Percentiles rank a stretch among this genome's conserved stretches.
Conservation (phyloP, 2,797 vertebrate genomes). For the Neopelma chrysocephalum region DNA sequence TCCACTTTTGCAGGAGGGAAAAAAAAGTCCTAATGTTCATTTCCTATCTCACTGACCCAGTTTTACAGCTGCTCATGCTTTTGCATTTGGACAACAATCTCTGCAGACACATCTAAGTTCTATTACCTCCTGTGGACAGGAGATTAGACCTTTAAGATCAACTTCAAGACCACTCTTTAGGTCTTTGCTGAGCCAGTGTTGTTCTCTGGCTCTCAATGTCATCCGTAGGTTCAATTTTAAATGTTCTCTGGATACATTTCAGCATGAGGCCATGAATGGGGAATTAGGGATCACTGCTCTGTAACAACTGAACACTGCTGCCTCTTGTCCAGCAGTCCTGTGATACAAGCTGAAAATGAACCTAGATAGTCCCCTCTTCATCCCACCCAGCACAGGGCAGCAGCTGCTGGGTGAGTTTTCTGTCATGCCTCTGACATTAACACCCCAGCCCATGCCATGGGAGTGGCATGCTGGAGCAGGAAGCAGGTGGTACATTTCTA, state of each 20-base stretch:
- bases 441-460: background rate
- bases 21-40: background rate
- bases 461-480: accelerated
- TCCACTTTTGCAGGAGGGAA: background rate
- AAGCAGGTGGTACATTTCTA: constrained; percentile 20
- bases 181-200: background rate
- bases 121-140: background rate
- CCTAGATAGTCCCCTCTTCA: background rate
- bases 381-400: background rate
- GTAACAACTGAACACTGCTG: background rate
- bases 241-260: background rate
- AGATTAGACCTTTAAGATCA: background rate
- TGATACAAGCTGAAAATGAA: background rate
- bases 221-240: background rate
- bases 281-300: background rate
- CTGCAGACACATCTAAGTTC: background rate
- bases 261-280: background rate
- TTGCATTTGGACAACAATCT: background rate
- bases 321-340: background rate
- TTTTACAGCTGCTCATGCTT: background rate
- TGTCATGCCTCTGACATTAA: background rate
- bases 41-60: background rate
- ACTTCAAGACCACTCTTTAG: background rate
- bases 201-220: background rate
- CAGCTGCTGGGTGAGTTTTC: constrained; percentile 18